Base-by-base conservation (phyloP, 1,140 invertebrate species). In the Cylas formicarius region DNA sequence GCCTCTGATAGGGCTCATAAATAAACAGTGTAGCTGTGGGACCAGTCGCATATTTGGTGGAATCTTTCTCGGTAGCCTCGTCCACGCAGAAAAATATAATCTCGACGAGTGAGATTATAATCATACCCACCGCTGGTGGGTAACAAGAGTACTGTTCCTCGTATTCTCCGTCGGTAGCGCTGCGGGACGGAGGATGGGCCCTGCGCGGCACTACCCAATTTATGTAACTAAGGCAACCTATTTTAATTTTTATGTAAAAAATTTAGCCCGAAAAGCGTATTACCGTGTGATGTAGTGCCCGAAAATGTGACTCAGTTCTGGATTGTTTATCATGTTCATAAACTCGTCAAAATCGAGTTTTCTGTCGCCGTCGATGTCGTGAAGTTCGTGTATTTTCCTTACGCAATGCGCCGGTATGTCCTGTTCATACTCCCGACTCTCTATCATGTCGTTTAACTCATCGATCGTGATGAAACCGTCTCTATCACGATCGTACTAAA, bases 1-100 rank as follows among this genome's bases (percentile, higher is more conserved):
- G 80, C 48, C 94, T 76, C 56, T 83, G 80, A 49, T 80, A 74
- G 0, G 94, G 94, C 71, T 91, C 84, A 67, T 95, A 98, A 50
- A 97, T 91, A 39, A 97, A 82, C 2, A 80, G 58, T 8, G 72
- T 76, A 2, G 84, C 82, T 17, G 81, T 76, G 11, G 86, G 85
- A n/a, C 86, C 85, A 18, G 68, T 72, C n/a, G 72, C 73, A 47
- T 18, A 47, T 51, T 65, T 51, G 50, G 67, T 43, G 45, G 63
- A 51, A 67, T 67, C 47, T 44, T 53, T 31, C 19, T 56, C 55
- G 2, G 49, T 51, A 7, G 41, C 69, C 1, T 76, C 75, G 53
- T 85, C 83, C 37, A 78, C 75, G 20, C 78, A 68, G 61, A 81
- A 85, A 55, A 82, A 71, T 31, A 77, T 67, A 20, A 85, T 82